Evolutionary conservation across 2,888 invertebrate species (phyloP), one percentile per base, ranked within the genome.

Genomic region (Nudaria mundana): DNA sequence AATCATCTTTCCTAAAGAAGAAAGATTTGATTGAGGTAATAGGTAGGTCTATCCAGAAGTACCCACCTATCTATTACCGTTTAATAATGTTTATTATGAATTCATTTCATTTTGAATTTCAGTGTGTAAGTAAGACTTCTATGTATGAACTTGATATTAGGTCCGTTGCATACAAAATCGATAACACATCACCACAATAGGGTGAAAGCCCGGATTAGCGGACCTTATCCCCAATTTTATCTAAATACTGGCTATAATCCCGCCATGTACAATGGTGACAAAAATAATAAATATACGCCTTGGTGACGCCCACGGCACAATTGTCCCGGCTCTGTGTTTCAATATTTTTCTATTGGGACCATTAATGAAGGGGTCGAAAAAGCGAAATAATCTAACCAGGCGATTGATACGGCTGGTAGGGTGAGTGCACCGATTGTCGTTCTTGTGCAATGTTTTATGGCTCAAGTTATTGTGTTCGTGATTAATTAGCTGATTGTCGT

Each of bases 181-280:
- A 84, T 83, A 65, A 48, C 55, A 41, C 44, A 48, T 54, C 65
- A 56, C 60, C 59, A 66, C 70, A 76, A 66, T 65, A 65, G 66
- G 59, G 62, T 64, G 65, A 71, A 78, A 76, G 63, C 68, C 66
- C 72, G 80, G 87, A 86, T 86, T 86, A 86, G 78, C 67, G 59
- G 61, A 63, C 81, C 63, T 83, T 87, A 88, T 88, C 86, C 86
- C 83, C 86, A 87, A 88, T 88, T 86, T 77, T 80, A 88, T 88
- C 88, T 88, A 87, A 88, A 88, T 85, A 84, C 84, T 74, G 63
- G 69, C 73, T 78, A 75, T 88, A 85, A 87, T 82, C 85, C 84
- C 63, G 34, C 51, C 64, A 55, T 56, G 73, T 71, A 88, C 88
- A 88, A 77, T 75, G 78, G 88, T 80, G 86, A 86, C 86, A 85